Conservation (phyloP, 2,888 invertebrate species). For the Fissipunctia ypsillon region DNA sequence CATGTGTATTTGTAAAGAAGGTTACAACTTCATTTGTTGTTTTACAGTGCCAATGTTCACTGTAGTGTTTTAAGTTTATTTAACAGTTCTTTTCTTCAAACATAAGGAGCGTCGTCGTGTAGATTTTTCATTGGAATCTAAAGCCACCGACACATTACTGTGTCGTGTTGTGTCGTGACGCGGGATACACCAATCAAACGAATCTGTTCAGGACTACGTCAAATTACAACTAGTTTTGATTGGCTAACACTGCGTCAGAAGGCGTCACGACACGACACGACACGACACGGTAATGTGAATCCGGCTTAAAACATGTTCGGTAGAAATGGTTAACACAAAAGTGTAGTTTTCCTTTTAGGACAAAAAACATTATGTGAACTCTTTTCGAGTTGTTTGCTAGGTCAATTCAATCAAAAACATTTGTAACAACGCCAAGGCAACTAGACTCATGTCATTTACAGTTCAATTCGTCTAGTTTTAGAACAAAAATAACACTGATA, state of each 20-base stretch:
- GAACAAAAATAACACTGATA: conserved; percentile 8
- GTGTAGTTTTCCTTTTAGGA: background rate
- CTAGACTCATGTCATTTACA: conserved; percentile 7
- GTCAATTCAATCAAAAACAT: background rate
- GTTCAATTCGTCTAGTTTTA: conserved; percentile 9
- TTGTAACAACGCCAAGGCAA: conserved; percentile 1
- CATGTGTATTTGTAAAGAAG: conserved; percentile 57
- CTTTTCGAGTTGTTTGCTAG: conserved; percentile 2
- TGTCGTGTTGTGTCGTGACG: too few species aligned
- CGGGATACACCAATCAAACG: too few species aligned
- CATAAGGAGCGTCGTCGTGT: conserved; percentile 16
- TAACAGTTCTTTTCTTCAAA: conserved; percentile 13
- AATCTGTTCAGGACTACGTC: too few species aligned
- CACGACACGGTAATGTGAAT: too few species aligned
- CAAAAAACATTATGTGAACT: background rate
- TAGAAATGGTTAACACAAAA: background rate
- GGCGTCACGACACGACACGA: too few species aligned
- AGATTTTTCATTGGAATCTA: conserved; percentile 26
- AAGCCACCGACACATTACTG: too few species aligned
- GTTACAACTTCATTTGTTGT: conserved; percentile 48
- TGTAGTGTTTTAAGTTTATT: conserved; percentile 23
- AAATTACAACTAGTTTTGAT: too few species aligned
- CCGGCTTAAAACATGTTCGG: conserved; percentile 11
- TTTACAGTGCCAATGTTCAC: conserved; percentile 11
- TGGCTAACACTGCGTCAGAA: too few species aligned